These are phyloP conservation scores for Coelinius sp. DNA, from an alignment of 2,888 invertebrate genomes.

Conservation along the genomic window DNA sequence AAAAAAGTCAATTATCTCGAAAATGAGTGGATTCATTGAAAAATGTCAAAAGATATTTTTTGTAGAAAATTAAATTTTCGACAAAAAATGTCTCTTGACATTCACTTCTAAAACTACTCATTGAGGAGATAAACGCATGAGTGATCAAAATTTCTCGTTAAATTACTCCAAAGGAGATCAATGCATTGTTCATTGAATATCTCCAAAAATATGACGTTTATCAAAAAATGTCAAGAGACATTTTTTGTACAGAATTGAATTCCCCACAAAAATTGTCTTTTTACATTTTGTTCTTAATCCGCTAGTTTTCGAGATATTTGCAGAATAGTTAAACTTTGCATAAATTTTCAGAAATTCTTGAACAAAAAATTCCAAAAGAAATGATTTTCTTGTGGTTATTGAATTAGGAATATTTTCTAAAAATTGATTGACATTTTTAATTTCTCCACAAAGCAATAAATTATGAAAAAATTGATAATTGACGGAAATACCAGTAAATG, in stretches of 20 bases:
- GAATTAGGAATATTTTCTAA: not conserved
- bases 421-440: not conserved
- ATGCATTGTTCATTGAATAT: no score
- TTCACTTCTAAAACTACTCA: not conserved
- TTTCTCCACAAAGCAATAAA: not conserved
- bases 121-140: not conserved
- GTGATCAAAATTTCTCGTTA: no score
- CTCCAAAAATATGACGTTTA: no score
- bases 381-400: not conserved
- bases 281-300: not conserved
- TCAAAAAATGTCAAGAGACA: not conserved
- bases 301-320: not conserved
- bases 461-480: not conserved
- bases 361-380: not conserved
- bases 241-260: not conserved
- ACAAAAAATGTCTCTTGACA: not conserved
- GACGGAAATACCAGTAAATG: not conserved
- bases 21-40: not conserved
- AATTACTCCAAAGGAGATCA: no score
- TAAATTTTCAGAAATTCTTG: not conserved
- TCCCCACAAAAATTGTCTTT: not conserved
- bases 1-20: not conserved
- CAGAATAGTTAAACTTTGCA: not conserved
- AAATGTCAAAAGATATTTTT: not conserved
- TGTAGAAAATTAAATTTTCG: not conserved